These are phyloP conservation scores for Morone saxatilis DNA, from an alignment of 2,113 vertebrate genomes.

Conservation along the genomic window DNA sequence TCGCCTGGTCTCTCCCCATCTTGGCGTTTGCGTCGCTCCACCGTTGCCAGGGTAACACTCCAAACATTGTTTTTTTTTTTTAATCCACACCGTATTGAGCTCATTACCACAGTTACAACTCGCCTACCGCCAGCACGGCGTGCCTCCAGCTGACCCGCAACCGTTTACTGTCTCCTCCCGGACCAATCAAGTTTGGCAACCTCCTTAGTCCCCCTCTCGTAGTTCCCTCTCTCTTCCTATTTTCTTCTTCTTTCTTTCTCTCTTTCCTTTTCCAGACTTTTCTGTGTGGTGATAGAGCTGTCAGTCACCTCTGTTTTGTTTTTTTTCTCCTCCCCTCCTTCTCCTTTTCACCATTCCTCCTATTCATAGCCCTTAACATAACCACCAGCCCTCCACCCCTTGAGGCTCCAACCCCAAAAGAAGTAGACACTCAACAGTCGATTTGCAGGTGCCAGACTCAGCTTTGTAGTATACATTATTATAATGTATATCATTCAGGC, in stretches of 20 bases:
- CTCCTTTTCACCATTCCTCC: constrained; percentile 50
- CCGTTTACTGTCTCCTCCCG: constrained; percentile 71
- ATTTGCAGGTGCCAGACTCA: constrained; percentile 66
- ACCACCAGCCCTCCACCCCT: constrained; percentile 26
- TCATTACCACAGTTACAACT: constrained; percentile 75
- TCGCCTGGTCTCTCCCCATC: constrained; percentile 51
- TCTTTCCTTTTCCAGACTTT: constrained; percentile 31
- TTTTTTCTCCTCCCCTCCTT: background rate
- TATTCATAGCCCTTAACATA: constrained; percentile 53
- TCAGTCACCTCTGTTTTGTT: constrained; percentile 46
- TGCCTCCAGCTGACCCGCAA: constrained; percentile 72
- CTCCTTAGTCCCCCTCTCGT: constrained; percentile 9
- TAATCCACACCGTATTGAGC: constrained; percentile 65
- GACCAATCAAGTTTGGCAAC: constrained; percentile 66
- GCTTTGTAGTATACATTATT: constrained; percentile 57
- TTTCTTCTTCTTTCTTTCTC: constrained; percentile 37
- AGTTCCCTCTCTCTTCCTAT: constrained; percentile 37
- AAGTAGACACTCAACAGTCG: constrained; percentile 58
- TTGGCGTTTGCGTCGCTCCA: constrained; percentile 48
- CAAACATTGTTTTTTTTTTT: constrained; percentile 64
- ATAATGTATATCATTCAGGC: constrained; percentile 62
- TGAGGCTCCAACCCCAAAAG: constrained; percentile 30
- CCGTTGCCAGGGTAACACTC: constrained; percentile 58
- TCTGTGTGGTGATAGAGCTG: constrained; percentile 60
- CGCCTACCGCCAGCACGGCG: constrained; percentile 54